Base-by-base conservation (phyloP, 2,888 invertebrate species). In the Heliconius erato region DNA sequence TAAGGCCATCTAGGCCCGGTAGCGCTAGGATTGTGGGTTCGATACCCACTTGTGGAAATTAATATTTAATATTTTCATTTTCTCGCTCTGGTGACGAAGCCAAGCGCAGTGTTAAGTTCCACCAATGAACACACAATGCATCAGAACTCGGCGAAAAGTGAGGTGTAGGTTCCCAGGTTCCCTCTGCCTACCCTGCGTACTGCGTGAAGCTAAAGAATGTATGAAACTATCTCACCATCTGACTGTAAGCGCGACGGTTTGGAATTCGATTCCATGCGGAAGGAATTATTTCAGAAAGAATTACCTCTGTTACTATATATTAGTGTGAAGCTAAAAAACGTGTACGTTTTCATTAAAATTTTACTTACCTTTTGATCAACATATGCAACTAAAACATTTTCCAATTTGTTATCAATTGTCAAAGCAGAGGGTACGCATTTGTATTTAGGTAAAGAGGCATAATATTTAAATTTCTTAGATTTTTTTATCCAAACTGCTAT, bases 301-400 rank as follows among this genome's bases (percentile, higher is more conserved):
- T n/a, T n/a, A n/a, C n/a, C n/a, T n/a, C n/a, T n/a, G n/a, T n/a
- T n/a, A n/a, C n/a, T n/a, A n/a, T n/a, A n/a, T n/a, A n/a, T n/a
- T n/a, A n/a, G n/a, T n/a, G 0, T 63, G 12, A 54, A 49, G 44
- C 44, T 54, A 54, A 19, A 19, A 54, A 54, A 54, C 2, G n/a
- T 63, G 63, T 54, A 54, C 3, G n/a, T n/a, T 63, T n/a, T 63
- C 3, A 3, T 63, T n/a, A n/a, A 11, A 1, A n/a, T 12, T 49
- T 67, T 12, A 49, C 83, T 81, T 87, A 98, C 98, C 96, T 97
- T 98, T 88, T 98, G 97, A 94, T 99, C 98, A 0, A 98, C 96
- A 93, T 98, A 98, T 4, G 97, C 97, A 16, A 98, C 96, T 59
- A 98, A 96, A 12, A 99, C 91, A 71, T 96, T 96, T 9, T 97